A percentile compares a stretch with the other conserved stretches of the same genome.
phyloP scores from a whole-genome alignment of 2,888 invertebrate species.

The Embidobia sp. region DNA sequence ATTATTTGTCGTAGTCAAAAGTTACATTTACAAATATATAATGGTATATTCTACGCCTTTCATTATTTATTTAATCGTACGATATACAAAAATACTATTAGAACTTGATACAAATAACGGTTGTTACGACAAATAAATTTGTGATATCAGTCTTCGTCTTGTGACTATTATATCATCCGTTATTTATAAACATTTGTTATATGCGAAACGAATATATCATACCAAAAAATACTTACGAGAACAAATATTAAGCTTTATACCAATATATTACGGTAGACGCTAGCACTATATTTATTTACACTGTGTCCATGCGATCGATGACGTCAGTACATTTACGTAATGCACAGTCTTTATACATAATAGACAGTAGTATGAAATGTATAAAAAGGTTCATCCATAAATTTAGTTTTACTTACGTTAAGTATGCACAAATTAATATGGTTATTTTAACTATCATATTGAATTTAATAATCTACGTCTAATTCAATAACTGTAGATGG shows the following conservation, averaged over 20 bases:
- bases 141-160: slow-evolving; percentile 51
- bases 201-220: slow-evolving; percentile 50
- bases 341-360: too few species aligned
- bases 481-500: too few species aligned
- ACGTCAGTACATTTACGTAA: neutral
- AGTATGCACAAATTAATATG: too few species aligned
- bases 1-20: slow-evolving; percentile 52
- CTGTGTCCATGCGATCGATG: slow-evolving; percentile 1
- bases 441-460: too few species aligned
- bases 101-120: slow-evolving; percentile 17
- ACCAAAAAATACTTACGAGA: slow-evolving; percentile 48
- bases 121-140: slow-evolving; percentile 56
- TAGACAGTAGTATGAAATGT: too few species aligned
- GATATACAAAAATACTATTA: slow-evolving; percentile 12
- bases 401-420: too few species aligned
- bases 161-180: slow-evolving; percentile 52
- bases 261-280: slow-evolving; percentile 25
- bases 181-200: slow-evolving; percentile 59
- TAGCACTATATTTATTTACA: slow-evolving; percentile 16
- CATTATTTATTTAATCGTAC: slow-evolving; percentile 6
- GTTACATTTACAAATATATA: slow-evolving; percentile 18
- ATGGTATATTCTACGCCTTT: slow-evolving; percentile 8
- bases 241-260: slow-evolving; percentile 38
- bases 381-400: too few species aligned
- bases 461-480: too few species aligned